phyloP scores from a whole-genome alignment of 2,113 vertebrate genomes.

The Odobenus rosmarus region DNA sequence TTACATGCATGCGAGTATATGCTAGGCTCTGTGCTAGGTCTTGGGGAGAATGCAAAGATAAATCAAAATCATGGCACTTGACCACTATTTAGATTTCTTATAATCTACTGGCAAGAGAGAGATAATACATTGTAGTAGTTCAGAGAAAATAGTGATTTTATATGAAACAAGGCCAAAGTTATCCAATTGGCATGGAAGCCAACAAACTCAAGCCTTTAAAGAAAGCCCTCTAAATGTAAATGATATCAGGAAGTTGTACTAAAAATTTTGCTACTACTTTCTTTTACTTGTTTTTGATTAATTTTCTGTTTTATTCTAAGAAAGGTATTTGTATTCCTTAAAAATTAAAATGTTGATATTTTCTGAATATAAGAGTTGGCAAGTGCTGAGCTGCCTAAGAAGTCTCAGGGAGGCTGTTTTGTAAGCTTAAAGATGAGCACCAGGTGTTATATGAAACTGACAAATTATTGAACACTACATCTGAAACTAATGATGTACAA shows the following conservation, averaged over 20 bases:
- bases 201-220: neutral
- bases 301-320: slow-evolving; percentile 2
- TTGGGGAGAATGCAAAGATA: neutral
- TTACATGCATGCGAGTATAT: neutral
- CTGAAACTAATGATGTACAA: too few species aligned
- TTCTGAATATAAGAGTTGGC: neutral
- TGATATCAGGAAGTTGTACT: neutral
- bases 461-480: too few species aligned
- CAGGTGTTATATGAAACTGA: too few species aligned
- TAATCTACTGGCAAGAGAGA: neutral
- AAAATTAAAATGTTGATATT: neutral
- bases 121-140: neutral
- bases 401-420: neutral
- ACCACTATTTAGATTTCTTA: neutral
- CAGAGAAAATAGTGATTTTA: neutral
- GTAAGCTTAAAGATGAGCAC: neutral
- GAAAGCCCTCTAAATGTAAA: neutral
- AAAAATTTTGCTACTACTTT: neutral
- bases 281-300: neutral
- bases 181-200: neutral
- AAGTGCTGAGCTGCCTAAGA: neutral
- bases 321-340: slow-evolving; percentile 1
- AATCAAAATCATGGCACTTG: neutral
- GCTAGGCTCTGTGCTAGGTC: neutral
- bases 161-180: neutral